Percentiles rank a stretch among this genome's conserved stretches.
phyloP scores from a whole-genome alignment of 2,113 vertebrate genomes.

The Rhynchomys soricoides region DNA sequence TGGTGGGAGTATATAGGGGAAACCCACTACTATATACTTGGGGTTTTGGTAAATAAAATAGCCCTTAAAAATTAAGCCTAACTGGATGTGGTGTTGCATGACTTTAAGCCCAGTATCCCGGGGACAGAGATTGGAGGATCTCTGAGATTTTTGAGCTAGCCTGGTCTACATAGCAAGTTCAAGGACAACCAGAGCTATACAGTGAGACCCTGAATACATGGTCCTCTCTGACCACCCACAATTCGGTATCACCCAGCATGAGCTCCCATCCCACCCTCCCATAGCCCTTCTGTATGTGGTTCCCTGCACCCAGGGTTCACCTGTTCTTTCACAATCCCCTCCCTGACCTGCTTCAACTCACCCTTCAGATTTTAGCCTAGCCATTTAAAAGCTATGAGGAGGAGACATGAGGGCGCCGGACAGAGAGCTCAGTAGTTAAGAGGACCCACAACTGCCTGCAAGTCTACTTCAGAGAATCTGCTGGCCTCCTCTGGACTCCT shows the following conservation, averaged over 20 bases:
- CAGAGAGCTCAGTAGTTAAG: background rate
- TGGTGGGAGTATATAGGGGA: background rate
- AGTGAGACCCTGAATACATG: background rate
- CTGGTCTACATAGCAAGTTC: background rate
- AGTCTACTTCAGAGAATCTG: background rate
- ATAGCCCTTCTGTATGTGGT: background rate
- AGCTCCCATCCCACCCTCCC: background rate
- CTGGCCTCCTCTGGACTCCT: background rate
- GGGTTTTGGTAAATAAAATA: constrained; percentile 42
- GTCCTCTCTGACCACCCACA: background rate
- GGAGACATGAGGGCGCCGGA: background rate
- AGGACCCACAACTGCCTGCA: background rate
- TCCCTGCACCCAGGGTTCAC: background rate
- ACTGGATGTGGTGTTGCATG: background rate
- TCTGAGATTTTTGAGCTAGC: background rate
- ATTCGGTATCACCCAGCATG: background rate
- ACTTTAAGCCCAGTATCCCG: background rate
- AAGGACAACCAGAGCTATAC: background rate
- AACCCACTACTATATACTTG: background rate
- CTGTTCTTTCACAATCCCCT: background rate
- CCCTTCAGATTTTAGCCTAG: constrained; percentile 4
- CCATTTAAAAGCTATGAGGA: background rate
- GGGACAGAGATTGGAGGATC: background rate
- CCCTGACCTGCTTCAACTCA: background rate
- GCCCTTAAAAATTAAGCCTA: background rate